Percentiles rank a stretch among this genome's conserved stretches.
Evolutionary conservation across 2,113 vertebrate genomes (phyloP).

Genomic region (Spea multiplicata): DNA sequence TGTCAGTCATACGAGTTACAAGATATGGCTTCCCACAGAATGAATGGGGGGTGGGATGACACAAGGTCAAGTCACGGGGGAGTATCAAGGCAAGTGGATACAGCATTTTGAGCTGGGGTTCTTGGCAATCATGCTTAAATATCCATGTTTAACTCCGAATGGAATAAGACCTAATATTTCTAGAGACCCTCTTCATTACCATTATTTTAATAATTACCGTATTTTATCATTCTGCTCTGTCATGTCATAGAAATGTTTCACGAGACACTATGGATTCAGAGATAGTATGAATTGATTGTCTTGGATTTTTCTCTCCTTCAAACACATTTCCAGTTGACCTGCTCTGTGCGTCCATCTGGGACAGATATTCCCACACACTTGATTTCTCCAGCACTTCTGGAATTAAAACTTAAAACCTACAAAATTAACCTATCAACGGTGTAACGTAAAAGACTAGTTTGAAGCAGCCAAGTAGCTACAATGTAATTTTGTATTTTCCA

Average conservation of each 20-base stretch:
- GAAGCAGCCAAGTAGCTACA: too few relatives aligned
- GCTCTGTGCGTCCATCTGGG: constrained; percentile 50
- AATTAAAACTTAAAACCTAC: background rate
- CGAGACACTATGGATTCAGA: too few relatives aligned
- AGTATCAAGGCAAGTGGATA: constrained; percentile 13
- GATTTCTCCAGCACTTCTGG: background rate
- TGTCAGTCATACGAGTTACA: constrained; percentile 5
- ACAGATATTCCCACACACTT: constrained; percentile 48
- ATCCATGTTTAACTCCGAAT: too few relatives aligned
- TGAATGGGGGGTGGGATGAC: background rate
- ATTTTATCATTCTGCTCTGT: constrained; percentile 7
- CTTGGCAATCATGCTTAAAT: too few relatives aligned
- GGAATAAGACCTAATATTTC: too few relatives aligned
- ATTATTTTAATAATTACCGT: too few relatives aligned
- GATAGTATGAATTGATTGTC: background rate
- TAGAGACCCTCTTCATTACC: too few relatives aligned
- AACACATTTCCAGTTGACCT: constrained; percentile 61
- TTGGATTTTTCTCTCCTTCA: constrained; percentile 34
- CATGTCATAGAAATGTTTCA: background rate
- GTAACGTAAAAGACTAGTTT: background rate
- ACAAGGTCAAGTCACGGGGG: constrained; percentile 27
- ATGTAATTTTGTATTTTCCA: too few relatives aligned
- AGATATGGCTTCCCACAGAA: constrained; percentile 22
- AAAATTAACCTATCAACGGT: constrained; percentile 14
- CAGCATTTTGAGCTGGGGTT: too few relatives aligned